A percentile compares a stretch with the other conserved stretches of the same genome.
Evolutionary conservation across 2,113 vertebrate species (phyloP).

Genomic region (Stercorarius parasiticus): DNA sequence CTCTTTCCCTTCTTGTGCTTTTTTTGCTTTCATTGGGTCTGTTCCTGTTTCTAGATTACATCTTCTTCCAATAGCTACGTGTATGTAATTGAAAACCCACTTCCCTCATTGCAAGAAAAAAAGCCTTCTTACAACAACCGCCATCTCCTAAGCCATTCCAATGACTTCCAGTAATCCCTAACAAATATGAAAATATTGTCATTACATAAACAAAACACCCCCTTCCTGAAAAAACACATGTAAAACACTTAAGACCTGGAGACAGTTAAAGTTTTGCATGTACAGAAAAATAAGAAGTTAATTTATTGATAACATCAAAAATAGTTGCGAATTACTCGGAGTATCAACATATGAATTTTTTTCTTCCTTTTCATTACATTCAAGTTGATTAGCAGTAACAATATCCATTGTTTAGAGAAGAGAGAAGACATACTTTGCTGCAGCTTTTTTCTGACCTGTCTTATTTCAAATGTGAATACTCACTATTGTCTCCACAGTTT

Average conservation of each 20-base stretch:
- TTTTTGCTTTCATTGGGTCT: neutral
- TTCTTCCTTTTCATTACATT: neutral
- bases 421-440: neutral
- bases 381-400: neutral
- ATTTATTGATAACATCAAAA: neutral
- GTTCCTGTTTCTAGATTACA: neutral
- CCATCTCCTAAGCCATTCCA: neutral
- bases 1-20: neutral
- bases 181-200: neutral
- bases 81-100: neutral
- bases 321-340: neutral
- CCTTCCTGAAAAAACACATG: rapidly evolving
- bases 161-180: neutral
- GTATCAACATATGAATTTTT: neutral
- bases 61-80: neutral
- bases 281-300: neutral
- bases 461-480: neutral
- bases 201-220: neutral
- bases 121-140: neutral
- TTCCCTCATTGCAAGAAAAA: neutral
- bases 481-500: neutral
- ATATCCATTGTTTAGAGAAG: neutral
- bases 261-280: neutral
- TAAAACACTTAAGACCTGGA: neutral
- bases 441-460: neutral